Evolutionary conservation across 2,888 invertebrate genomes (phyloP).

Genomic region (Stenolophus ochropezus): DNA sequence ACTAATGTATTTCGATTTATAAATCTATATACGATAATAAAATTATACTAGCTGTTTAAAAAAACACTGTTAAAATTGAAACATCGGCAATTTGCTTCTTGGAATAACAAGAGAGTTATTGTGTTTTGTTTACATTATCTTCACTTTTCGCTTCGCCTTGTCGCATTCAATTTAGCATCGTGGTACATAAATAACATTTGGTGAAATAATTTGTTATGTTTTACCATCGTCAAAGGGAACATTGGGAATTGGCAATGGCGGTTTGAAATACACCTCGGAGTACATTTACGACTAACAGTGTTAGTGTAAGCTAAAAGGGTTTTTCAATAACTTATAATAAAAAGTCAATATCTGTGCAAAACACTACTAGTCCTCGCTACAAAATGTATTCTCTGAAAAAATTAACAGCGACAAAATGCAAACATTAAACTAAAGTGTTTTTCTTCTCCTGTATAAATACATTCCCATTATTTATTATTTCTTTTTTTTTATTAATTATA

Average conservation of each 20-base stretch:
- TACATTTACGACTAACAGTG: background rate
- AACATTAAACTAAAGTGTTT: constrained; percentile 21
- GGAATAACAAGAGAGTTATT: background rate
- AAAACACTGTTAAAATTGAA: too few relatives aligned
- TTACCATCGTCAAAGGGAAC: background rate
- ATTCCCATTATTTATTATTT: too few relatives aligned
- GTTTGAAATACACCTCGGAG: constrained; percentile 9
- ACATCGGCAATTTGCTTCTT: background rate
- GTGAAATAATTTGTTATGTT: constrained; percentile 3
- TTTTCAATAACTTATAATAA: constrained; percentile 21
- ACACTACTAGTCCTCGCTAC: background rate
- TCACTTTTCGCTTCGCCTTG: background rate
- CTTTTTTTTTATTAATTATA: too few relatives aligned
- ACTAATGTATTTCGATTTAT: background rate
- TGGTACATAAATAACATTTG: background rate
- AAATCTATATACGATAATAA: background rate
- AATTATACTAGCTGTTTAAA: too few relatives aligned
- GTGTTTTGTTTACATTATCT: background rate
- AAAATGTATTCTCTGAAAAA: background rate
- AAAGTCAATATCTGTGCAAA: constrained; percentile 3
- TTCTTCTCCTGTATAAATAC: too few relatives aligned
- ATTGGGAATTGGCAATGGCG: background rate
- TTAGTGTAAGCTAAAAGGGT: constrained; percentile 37
- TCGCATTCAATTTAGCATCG: background rate
- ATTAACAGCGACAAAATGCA: constrained; percentile 11